Evolutionary conservation across 2,888 invertebrate species (phyloP), one percentile per base, ranked within the genome.

Genomic region (Tinea trinotella): DNA sequence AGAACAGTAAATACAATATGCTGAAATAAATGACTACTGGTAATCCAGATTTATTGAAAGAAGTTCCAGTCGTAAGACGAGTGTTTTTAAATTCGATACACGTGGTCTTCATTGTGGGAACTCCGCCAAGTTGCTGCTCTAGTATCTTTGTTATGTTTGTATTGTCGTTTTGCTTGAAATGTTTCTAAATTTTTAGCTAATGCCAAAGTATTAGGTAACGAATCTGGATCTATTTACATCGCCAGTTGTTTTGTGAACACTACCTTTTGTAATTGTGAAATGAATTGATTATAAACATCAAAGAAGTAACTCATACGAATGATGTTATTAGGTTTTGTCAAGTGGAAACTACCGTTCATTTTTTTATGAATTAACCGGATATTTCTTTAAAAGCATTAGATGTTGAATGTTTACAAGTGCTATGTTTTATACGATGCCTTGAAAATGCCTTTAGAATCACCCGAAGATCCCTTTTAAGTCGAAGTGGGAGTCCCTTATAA

Each of bases 91-190:
- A 74, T 76, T 71, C 70, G 71, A 72, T 71, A 75, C 83, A 85
- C 77, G 80, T 84, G 81, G 74, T 76, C 71, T 76, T 74, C 71
- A 80, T 80, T 83, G 82, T 84, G 84, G 84, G 84, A 84, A 82
- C 79, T 74, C 75, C 76, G 83, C 84, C 84, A 83, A 84, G 78
- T 79, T 68, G 70, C 70, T 77, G 79, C 76, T 72, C 76, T 70
- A 77, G 75, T 78, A 79, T 76, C 68, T 74, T 72, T 70, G 78
- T 80, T 80, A 79, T 50, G 50, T 50, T 50, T 50, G 22, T 15
- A 50, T 50, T 50, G 24, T 50, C 50, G 19, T 48, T 12, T 48
- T 20, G 18, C 20, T 22, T 50, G 24, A 50, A 50, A 50, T 50
- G 46, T 46, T 46, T 46, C 19, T 46, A 19, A 46, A 46, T 46